Base-by-base conservation (phyloP, 2,113 vertebrate species). In the Pelecanoides urinatrix region DNA sequence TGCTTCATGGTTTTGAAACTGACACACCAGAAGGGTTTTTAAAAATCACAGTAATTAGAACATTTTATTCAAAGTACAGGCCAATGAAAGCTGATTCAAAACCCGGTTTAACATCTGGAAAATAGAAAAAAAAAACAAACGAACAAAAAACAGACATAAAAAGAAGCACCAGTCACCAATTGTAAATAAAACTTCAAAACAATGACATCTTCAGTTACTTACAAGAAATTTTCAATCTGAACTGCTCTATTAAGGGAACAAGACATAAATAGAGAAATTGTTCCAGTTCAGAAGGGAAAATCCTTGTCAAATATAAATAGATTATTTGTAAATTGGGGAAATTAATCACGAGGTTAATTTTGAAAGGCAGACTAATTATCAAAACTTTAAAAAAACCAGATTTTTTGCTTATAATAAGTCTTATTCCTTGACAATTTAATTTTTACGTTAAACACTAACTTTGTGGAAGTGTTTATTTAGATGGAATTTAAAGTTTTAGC, bases 21-120 rank as follows among this genome's bases (percentile, higher is more conserved):
- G 77, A 74, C 50, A 89, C 15, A 63, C 55, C 44, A 97, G 93
- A 95, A 91, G 80, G 25, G 7, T 45, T 94, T 93, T 93, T 68
- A 61, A 88, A 93, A 96, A 87, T 79, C 84, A 89, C 40, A 90
- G 80, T 91, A 97, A 97, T 97, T 97, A 93, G 66, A 97, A 96
- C 21, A 90, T 89, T 86, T 94, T 56, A 92, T 93, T 96, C 88
- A 79, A 88, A 93, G 15, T 49, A 65, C 21, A 88, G 71, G 13
- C 62, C 62, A 93, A 38, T 45, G 25, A 95, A 4, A 92, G 66
- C 36, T 96, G 53, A 93, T 96, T 91, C 56, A 96, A 94, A 97
- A 70, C 30, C 6, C 62, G 74, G 38, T 42, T 93, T 96, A 95
- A 94, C 88, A 97, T 91, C 85, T 94, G 79, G 70, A 72, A 13